Conservation (phyloP, 2,888 invertebrate genomes). For the Trachelus stipa region DNA sequence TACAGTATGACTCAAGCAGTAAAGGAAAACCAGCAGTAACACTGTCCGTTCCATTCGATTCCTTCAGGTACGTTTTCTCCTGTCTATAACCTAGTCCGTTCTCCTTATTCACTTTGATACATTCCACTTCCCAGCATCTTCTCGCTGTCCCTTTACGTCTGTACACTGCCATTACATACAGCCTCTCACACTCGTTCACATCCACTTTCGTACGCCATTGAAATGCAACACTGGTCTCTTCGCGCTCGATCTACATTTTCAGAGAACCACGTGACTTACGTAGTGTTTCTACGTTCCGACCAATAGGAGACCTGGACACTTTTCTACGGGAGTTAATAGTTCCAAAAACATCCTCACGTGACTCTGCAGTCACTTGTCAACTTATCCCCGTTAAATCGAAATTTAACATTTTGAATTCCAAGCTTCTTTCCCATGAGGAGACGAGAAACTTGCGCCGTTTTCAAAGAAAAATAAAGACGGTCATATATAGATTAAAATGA, state of each 20-base stretch:
- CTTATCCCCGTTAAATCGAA: too few species aligned
- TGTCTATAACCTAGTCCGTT: neutral
- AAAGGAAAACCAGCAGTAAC: neutral
- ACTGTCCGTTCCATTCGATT: neutral
- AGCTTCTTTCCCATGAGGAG: too few species aligned
- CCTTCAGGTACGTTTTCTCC: neutral
- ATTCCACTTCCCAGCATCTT: neutral
- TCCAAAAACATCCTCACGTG: too few species aligned
- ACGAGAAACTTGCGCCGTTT: too few species aligned
- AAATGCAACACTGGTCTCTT: constrained; percentile 29
- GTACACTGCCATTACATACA: neutral
- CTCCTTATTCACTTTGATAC: neutral
- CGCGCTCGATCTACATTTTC: constrained; percentile 8
- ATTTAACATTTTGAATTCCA: too few species aligned
- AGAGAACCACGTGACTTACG: neutral
- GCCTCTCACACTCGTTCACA: neutral
- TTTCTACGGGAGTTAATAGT: neutral
- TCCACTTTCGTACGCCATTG: constrained; percentile 27
- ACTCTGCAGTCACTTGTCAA: too few species aligned
- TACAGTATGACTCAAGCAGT: neutral
- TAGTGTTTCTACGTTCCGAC: neutral
- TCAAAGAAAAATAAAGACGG: too few species aligned
- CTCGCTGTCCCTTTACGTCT: neutral
- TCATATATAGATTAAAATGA: too few species aligned
- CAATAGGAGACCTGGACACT: neutral